These are phyloP conservation scores for Lysandra bellargus DNA, from an alignment of 2,888 invertebrate genomes.

Conservation along the genomic window DNA sequence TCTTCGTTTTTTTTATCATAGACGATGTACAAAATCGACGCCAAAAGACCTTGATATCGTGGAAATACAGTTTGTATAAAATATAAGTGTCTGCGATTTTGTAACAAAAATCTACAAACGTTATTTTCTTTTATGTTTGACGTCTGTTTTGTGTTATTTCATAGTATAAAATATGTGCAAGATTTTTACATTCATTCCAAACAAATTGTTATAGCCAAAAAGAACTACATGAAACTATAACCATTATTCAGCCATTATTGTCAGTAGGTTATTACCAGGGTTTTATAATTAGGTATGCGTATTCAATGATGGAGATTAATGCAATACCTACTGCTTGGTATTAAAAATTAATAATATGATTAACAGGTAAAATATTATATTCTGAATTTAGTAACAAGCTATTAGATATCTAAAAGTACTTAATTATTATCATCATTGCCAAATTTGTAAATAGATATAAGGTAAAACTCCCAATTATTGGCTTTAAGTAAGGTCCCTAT, in stretches of 20 bases:
- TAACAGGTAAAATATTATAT: not conserved
- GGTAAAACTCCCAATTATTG: too few species aligned
- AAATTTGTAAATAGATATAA: not conserved
- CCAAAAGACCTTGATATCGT: not conserved
- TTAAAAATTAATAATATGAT: not conserved
- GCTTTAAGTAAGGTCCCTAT: too few species aligned
- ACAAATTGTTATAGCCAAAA: not conserved
- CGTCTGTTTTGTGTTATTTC: not conserved
- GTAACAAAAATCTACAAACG: not conserved
- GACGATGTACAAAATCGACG: not conserved
- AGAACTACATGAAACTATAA: not conserved
- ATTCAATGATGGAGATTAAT: not conserved
- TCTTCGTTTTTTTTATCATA: not conserved
- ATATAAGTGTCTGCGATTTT: too few species aligned
- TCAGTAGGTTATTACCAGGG: not conserved
- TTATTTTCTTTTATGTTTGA: not conserved
- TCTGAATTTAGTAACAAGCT: too few species aligned
- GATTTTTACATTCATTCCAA: not conserved
- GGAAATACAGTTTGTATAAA: not conserved
- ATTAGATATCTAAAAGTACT: not conserved
- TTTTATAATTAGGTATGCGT: too few species aligned
- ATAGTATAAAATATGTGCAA: not conserved
- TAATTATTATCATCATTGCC: not conserved
- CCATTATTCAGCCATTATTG: not conserved
- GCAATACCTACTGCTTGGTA: not conserved